These are phyloP conservation scores for Halictus ligatus DNA, from an alignment of 2,888 invertebrate genomes.

Conservation along the genomic window DNA sequence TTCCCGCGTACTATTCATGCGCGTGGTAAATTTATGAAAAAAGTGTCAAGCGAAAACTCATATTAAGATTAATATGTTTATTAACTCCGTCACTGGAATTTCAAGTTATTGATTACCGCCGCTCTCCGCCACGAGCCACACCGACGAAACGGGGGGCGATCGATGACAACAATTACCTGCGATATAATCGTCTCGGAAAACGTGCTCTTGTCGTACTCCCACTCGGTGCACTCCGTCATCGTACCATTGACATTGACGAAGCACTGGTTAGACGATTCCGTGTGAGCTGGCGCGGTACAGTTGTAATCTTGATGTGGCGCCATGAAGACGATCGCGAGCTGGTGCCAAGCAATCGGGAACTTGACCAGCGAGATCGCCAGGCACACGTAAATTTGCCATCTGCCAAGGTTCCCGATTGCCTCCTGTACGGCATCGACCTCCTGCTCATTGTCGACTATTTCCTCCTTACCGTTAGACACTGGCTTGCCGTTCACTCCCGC, in stretches of 20 bases:
- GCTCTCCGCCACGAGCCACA: not conserved
- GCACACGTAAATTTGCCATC: conserved; percentile 91
- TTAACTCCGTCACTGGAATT: conserved; percentile 47
- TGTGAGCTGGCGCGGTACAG: conserved; percentile 84
- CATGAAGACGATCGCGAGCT: conserved; percentile 91
- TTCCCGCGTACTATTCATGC: conserved; percentile 19
- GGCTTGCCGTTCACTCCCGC: conserved; percentile 78
- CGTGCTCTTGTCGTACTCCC: conserved; percentile 87
- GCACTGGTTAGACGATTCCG: conserved; percentile 73
- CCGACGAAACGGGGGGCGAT: not conserved
- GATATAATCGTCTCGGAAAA: conserved; percentile 91
- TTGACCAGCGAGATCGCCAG: conserved; percentile 89
- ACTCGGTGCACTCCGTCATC: conserved; percentile 85
- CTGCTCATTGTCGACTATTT: conserved; percentile 64
- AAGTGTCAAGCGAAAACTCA: conserved; percentile 31
- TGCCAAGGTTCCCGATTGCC: conserved; percentile 90
- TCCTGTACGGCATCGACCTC: conserved; percentile 88
- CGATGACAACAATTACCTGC: conserved; percentile 78
- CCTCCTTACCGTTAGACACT: conserved; percentile 71
- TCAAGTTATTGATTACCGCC: conserved; percentile 38
- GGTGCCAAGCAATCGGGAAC: conserved; percentile 93
- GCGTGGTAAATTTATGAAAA: conserved; percentile 27
- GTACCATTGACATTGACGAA: conserved; percentile 84
- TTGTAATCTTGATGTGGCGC: conserved; percentile 88
- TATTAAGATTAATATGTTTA: conserved; percentile 19